Evolutionary conservation across 2,888 invertebrate genomes (phyloP), one percentile per base, ranked within the genome.

Genomic region (Caenorhabditis zanzibari): DNA sequence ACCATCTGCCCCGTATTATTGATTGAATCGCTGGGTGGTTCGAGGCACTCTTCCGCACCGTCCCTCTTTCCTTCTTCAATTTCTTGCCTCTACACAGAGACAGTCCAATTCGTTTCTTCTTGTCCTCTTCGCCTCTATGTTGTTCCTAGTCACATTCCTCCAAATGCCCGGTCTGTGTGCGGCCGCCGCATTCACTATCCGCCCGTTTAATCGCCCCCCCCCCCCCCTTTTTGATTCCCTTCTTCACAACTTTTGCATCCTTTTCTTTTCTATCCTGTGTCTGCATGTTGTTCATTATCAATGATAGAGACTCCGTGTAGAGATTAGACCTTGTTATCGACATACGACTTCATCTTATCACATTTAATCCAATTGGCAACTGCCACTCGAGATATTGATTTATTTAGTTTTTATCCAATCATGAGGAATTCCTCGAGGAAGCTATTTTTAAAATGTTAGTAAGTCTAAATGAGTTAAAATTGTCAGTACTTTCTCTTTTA

Each of bases 91-190:
- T 38, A 49, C 5, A 68, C 35, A 44, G 16, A 68, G 54, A 68
- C 68, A 32, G 68, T 68, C 68, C 54, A 35, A 68, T 68, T 68
- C 66, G 47, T 72, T 73, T 38, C n/a, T n/a, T 72, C 73, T 73
- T 64, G 75, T 64, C 66, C 52, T 61, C 59, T 72, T 72, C 72
- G 59, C 58, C 58, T 68, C 56, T 47, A 66, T 61, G 76, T 76
- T 69, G 76, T 76, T 69, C 68, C 76, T 76, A 77, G 77, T 77
- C 77, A 68, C 77, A 76, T 76, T 76, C 76, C 66, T 75, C 66
- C 66, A 49, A 72, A 61, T 58, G 26, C 66, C 75, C 64, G 66
- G n/a, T 32, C 47, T 58, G 32, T 49, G 38, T 47, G 41, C 66
- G 56, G 74, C 54, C n/a, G 54, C 68, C 68, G 64, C 75, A 75